These are phyloP conservation scores for Latrodectus geometricus DNA, from an alignment of 1,140 invertebrate species.

Conservation along the genomic window DNA sequence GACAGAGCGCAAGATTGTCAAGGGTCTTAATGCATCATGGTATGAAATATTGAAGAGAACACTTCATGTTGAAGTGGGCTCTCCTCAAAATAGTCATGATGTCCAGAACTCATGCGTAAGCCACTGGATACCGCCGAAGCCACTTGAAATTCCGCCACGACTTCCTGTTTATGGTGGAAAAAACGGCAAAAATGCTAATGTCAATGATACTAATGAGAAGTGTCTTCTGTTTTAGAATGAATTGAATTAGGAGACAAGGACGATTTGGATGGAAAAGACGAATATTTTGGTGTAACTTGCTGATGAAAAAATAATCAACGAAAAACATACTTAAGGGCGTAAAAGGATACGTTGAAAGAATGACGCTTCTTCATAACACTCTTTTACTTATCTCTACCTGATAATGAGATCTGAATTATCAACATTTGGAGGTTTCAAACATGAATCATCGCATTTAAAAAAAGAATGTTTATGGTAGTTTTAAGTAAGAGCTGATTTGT, in stretches of 20 bases:
- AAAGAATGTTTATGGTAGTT: too few relatives aligned
- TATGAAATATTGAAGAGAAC: conserved; percentile 56
- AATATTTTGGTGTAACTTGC: conserved; percentile 17
- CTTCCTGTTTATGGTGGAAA: conserved; percentile 59
- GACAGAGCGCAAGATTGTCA: conserved; percentile 5
- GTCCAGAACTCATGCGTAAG: conserved; percentile 39
- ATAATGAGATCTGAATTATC: not conserved
- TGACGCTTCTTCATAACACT: not conserved
- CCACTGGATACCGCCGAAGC: conserved; percentile 36
- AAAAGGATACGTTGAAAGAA: not conserved
- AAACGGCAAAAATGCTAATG: conserved; percentile 54
- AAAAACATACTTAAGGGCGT: not conserved
- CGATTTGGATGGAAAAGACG: conserved; percentile 13
- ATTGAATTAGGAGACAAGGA: conserved; percentile 36
- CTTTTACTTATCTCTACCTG: not conserved
- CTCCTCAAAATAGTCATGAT: conserved; percentile 60
- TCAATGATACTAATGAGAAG: conserved; percentile 36
- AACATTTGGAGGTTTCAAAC: not conserved
- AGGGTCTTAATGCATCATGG: conserved; percentile 56
- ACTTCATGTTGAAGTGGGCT: conserved; percentile 44
- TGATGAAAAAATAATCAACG: not conserved
- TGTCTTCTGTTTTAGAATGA: conserved; percentile 22
- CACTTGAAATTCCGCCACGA: conserved; percentile 49
- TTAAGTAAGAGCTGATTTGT: too few relatives aligned
- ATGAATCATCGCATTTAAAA: too few relatives aligned